Evolutionary conservation across 2,888 invertebrate genomes (phyloP), one percentile per base, ranked within the genome.

Genomic region (Cerceris ruficornis): DNA sequence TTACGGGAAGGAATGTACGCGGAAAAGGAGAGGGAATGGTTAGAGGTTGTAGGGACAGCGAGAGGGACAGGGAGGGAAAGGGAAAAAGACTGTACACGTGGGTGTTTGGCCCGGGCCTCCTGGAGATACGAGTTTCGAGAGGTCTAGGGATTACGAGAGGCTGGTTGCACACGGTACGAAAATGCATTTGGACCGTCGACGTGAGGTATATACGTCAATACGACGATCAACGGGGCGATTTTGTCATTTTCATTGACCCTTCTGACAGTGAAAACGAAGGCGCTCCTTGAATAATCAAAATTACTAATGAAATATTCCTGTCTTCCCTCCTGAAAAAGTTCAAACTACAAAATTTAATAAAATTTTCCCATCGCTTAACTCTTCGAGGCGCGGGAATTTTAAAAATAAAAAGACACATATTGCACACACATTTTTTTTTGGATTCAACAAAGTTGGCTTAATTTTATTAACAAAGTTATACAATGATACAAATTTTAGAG

Each of bases 141-240:
- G 67, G 55, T 66, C 62, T 62, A 46, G 62, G 69, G 39, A 60
- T 55, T 64, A 67, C 41, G 17, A 68, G 67, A 65, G 65, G 43
- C 62, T 39, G 11, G 59, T 73, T 83, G 86, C 85, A 39, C 86
- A 78, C 80, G 80, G 66, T 76, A 82, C 86, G 58, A 77, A 74
- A 50, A 77, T 70, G 60, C 60, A 39, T 67, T 75, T 64, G 67
- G 52, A 64, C 60, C 58, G 49, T 61, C 13, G 41, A 69, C 55
- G 65, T 13, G 14, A 41, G 2, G 28, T 13, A 54, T 46, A 4
- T n/a, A 13, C 50, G 66, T 66, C 69, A 52, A 78, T 72, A 65
- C 9, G 61, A 60, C 49, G 11, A 65, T 61, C 43, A n/a, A 42
- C 28, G 15, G 43, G 50, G 17, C 46, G 7, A 43, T 49, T 64